These are phyloP conservation scores for Drosophila algonquin DNA, from an alignment of 2,888 invertebrate species.

Conservation along the genomic window DNA sequence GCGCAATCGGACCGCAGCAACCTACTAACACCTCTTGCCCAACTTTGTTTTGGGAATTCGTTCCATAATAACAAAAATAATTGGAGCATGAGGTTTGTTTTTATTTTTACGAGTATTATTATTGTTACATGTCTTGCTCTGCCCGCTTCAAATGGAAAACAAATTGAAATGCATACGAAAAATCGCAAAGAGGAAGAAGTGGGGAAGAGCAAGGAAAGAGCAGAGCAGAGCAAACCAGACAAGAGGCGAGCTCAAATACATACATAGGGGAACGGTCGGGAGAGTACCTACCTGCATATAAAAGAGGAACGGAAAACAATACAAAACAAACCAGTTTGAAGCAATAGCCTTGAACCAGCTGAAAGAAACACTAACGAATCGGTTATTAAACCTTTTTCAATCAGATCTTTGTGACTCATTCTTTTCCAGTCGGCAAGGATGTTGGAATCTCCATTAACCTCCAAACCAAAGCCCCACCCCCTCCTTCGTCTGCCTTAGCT, in stretches of 20 bases:
- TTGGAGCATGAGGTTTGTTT: constrained; percentile 30
- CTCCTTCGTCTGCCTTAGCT: not conserved
- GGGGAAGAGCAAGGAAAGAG: not conserved
- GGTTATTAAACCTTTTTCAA: constrained; percentile 27
- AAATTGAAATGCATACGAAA: constrained; percentile 31
- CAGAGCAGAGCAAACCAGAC: not conserved
- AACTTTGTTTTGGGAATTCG: constrained; percentile 17
- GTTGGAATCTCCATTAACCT: not conserved
- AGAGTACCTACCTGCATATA: not conserved
- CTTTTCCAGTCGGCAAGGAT: constrained; percentile 9
- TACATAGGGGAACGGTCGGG: not conserved
- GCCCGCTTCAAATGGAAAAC: constrained; percentile 21
- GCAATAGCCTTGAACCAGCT: constrained; percentile 32
- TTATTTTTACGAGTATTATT: constrained; percentile 4
- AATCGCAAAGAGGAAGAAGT: constrained; percentile 2
- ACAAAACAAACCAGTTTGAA: constrained; percentile 31
- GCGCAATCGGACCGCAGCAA: not conserved
- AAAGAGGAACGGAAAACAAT: constrained; percentile 2
- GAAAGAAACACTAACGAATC: constrained; percentile 15
- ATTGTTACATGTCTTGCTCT: constrained; percentile 19
- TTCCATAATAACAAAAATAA: constrained; percentile 29
- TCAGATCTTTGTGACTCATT: constrained; percentile 15
- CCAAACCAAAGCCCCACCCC: not conserved
- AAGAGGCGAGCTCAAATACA: constrained; percentile 2
- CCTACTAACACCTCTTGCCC: constrained; percentile 10